phyloP scores from a whole-genome alignment of 2,797 vertebrate genomes.

The Pseudochaenichthys georgianus region DNA sequence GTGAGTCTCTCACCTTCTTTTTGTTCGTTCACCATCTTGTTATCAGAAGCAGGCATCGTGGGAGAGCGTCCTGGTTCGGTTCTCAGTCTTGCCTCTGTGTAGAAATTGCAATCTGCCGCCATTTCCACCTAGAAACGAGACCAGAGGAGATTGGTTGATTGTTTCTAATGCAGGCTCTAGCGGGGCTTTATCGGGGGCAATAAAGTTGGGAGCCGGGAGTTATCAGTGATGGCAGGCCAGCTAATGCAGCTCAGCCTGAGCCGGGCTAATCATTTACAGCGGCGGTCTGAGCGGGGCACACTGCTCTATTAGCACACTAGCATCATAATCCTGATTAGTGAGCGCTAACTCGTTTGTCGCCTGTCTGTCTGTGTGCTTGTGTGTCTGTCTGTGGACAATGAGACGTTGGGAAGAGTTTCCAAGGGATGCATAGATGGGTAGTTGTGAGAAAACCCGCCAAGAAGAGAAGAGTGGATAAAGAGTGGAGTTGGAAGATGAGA shows the following conservation, averaged over 20 bases:
- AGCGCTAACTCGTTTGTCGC: constrained; percentile 44
- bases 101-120: constrained; percentile 28
- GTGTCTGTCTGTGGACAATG: constrained; percentile 21
- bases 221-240: constrained; percentile 68
- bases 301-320: constrained; percentile 89
- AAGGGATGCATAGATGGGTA: constrained; percentile 5
- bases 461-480: constrained; percentile 2
- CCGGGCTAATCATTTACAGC: constrained; percentile 90
- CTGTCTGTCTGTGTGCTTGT: constrained; percentile 47
- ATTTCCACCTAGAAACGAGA: constrained; percentile 55
- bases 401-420: constrained; percentile 15
- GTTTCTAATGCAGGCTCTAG: constrained; percentile 65
- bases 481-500: neutral
- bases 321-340: constrained; percentile 95
- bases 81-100: constrained; percentile 56
- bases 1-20: constrained; percentile 35
- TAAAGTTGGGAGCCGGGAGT: constrained; percentile 70
- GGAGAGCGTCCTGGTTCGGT: constrained; percentile 60
- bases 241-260: constrained; percentile 80
- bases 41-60: constrained; percentile 73
- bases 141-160: constrained; percentile 65
- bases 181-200: constrained; percentile 62
- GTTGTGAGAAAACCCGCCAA: constrained; percentile 33
- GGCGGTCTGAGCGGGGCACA: constrained; percentile 79
- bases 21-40: constrained; percentile 30